These are phyloP conservation scores for Thalassarche chlororhynchos DNA, from an alignment of 2,113 vertebrate genomes.

Conservation along the genomic window DNA sequence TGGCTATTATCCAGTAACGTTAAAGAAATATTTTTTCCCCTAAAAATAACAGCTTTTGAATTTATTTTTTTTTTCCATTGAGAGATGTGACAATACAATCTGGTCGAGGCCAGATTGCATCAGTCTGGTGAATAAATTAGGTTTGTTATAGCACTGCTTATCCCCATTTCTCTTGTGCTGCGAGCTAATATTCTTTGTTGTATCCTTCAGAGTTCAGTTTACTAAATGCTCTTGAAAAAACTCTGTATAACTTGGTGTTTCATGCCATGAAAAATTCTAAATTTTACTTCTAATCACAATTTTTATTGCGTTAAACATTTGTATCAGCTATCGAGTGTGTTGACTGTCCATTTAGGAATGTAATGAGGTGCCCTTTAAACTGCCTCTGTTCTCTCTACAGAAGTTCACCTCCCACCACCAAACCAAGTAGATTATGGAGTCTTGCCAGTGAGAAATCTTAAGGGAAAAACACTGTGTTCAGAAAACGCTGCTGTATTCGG, in stretches of 20 bases:
- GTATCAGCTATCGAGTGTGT: not conserved
- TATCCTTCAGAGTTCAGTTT: not conserved
- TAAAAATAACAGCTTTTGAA: constrained; percentile 45
- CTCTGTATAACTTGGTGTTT: not conserved
- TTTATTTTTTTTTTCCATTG: not conserved
- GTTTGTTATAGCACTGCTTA: constrained; percentile 16
- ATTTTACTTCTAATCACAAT: not conserved
- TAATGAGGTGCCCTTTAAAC: constrained; percentile 2
- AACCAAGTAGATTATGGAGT: not conserved
- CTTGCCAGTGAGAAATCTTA: constrained; percentile 43
- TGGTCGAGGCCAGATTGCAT: constrained; percentile 13
- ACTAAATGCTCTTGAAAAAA: not conserved
- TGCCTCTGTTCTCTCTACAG: not conserved
- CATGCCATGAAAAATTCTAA: not conserved
- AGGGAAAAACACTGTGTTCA: constrained; percentile 58
- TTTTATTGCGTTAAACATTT: not conserved
- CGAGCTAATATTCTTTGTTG: not conserved
- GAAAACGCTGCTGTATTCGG: constrained; percentile 51
- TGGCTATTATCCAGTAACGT: constrained; percentile 49
- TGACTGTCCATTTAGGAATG: not conserved
- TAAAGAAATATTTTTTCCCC: constrained; percentile 26
- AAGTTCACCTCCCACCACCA: not conserved
- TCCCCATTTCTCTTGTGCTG: not conserved
- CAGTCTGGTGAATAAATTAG: constrained; percentile 27
- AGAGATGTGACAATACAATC: constrained; percentile 12